Conservation (phyloP, 1,140 invertebrate genomes). For the Cherax quadricarinatus region DNA sequence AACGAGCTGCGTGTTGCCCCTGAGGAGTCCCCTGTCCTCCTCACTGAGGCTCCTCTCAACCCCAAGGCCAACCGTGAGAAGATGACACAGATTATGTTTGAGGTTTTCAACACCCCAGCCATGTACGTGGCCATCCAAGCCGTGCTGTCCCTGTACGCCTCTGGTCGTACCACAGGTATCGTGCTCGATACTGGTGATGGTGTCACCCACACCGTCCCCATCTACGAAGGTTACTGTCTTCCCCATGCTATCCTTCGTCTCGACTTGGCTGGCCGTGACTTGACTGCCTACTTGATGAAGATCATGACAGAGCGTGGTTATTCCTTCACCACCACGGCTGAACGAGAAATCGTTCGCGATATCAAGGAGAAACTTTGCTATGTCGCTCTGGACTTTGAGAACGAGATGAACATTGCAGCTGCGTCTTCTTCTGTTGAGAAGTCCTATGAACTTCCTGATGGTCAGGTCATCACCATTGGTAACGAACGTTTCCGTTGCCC, state of each 20-base stretch:
- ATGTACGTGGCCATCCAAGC: slow-evolving; percentile 96
- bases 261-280: slow-evolving; percentile 75
- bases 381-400: slow-evolving; percentile 81
- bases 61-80: slow-evolving; percentile 92
- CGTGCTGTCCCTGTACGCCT: slow-evolving; percentile 93
- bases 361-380: slow-evolving; percentile 96
- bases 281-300: slow-evolving; percentile 22
- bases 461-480: slow-evolving; percentile 96
- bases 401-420: slow-evolving; percentile 35
- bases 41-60: slow-evolving; percentile 93
- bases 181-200: slow-evolving; percentile 95
- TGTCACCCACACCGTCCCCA: slow-evolving; percentile 96
- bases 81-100: slow-evolving; percentile 96
- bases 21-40: slow-evolving; percentile 93
- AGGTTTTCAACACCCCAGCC: slow-evolving; percentile 94
- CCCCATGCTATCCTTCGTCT: slow-evolving; percentile 92
- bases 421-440: slow-evolving; percentile 56
- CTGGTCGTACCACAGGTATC: slow-evolving; percentile 96
- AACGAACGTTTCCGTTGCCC: slow-evolving; percentile 93
- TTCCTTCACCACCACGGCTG: slow-evolving; percentile 81
- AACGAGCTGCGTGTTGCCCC: slow-evolving; percentile 96
- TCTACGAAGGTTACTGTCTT: slow-evolving; percentile 93
- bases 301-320: slow-evolving; percentile 88
- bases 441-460: slow-evolving; percentile 75
- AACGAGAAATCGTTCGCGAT: slow-evolving; percentile 93